Evolutionary conservation across 2,888 invertebrate genomes (phyloP), one percentile per base, ranked within the genome.

Genomic region (Pseudococcus longispinus): DNA sequence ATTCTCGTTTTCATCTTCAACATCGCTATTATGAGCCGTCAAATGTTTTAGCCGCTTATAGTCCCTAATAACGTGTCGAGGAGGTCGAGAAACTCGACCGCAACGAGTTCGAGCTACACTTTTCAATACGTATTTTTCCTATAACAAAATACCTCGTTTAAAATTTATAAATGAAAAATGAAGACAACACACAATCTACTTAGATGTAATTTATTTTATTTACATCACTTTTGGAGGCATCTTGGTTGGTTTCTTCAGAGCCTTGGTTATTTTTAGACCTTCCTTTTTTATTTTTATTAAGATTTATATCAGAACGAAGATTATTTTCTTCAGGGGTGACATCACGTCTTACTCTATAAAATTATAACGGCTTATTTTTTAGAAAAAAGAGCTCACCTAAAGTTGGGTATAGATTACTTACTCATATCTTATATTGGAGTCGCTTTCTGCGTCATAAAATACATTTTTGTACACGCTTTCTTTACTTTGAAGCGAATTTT

Each of bases 1-100:
- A 18, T 85, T 85, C 37, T 74, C 74, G 26, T 77, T 86, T 51
- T 86, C 86, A 42, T 84, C 84, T 26, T 86, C 80, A 32, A 32
- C 77, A n/a, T 86, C 86, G n/a, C 77, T 86, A 55, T 46, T 55
- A 11, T 29, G 74, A 18, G 42, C 51, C 1, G 23, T 77, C 18
- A 77, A 13, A 46, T 80, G 80, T 51, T 86, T 86, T 32, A 86
- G 74, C 3, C 86, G 51, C 29, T 86, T 86, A 29, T 93, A 93
- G 89, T 93, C 93, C 88, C 92, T 92, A 23, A 93, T 92, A 92
- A 93, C 93, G 89, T 93, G 93, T 70, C 92, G 91, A 0, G 93
- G 93, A 0, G 93, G 93, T 85, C 93, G 91, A 0, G 93, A 93
- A 42, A 93, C 91, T 83, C 93, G 91, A 0, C 92, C 92, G 15